Evolutionary conservation across 2,888 invertebrate species (phyloP).

Genomic region (Camptogramma bilineatum): DNA sequence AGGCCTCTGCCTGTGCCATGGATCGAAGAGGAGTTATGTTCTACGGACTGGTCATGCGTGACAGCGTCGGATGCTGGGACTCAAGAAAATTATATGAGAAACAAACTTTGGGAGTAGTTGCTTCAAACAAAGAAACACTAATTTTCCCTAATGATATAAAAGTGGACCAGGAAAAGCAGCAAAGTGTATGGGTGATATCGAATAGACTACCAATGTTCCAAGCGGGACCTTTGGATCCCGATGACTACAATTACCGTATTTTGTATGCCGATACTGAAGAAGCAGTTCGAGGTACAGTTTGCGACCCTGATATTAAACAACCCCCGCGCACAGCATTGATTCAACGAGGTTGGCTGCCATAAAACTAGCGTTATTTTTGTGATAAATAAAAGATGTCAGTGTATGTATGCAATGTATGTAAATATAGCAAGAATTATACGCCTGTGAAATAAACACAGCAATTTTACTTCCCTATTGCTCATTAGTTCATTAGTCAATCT

Average conservation of each 20-base stretch:
- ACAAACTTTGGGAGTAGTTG: slow-evolving; percentile 87
- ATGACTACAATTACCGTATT: slow-evolving; percentile 90
- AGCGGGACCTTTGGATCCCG: slow-evolving; percentile 86
- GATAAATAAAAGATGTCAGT: slow-evolving; percentile 4
- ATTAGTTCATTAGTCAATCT: background rate
- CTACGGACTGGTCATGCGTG: slow-evolving; percentile 91
- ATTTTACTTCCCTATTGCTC: slow-evolving; percentile 14
- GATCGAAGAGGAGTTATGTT: slow-evolving; percentile 90
- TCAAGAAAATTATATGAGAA: slow-evolving; percentile 88
- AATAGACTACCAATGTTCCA: slow-evolving; percentile 91
- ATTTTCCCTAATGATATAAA: slow-evolving; percentile 93
- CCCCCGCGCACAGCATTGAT: slow-evolving; percentile 26
- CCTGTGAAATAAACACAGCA: slow-evolving; percentile 14
- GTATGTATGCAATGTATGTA: background rate
- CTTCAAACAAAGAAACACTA: slow-evolving; percentile 86
- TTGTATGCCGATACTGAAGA: slow-evolving; percentile 87
- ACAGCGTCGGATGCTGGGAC: slow-evolving; percentile 93
- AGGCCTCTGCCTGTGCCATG: slow-evolving; percentile 90
- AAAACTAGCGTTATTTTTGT: slow-evolving; percentile 36
- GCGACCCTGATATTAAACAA: slow-evolving; percentile 84
- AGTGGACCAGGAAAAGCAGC: slow-evolving; percentile 88
- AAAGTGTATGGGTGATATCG: slow-evolving; percentile 91
- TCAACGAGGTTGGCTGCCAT: slow-evolving; percentile 53
- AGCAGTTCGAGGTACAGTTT: slow-evolving; percentile 88
- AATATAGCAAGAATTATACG: slow-evolving; percentile 10